Evolutionary conservation across 2,113 vertebrate genomes (phyloP).

Genomic region (Pygoscelis adeliae): DNA sequence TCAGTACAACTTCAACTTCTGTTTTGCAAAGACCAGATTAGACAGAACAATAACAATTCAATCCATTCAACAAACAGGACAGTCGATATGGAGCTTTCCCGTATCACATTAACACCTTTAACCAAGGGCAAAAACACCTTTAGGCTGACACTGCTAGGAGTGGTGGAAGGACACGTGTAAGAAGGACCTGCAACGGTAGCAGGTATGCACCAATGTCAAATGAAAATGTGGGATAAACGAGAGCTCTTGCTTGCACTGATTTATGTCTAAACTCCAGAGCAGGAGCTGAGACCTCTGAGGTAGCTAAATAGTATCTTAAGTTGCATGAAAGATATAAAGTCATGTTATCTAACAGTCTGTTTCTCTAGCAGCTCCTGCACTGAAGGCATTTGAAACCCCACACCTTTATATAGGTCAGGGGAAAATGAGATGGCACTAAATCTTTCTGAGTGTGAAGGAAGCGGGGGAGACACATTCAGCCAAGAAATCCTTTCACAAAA

Average conservation of each 20-base stretch:
- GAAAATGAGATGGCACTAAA: background rate
- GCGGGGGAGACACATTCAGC: background rate
- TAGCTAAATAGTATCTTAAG: background rate
- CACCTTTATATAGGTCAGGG: background rate
- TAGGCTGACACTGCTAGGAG: background rate
- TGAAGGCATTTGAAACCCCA: background rate
- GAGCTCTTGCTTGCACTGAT: background rate
- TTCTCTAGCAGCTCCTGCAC: background rate
- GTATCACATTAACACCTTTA: background rate
- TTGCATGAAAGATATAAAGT: background rate
- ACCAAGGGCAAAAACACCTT: background rate
- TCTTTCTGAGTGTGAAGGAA: background rate
- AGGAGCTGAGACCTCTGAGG: background rate
- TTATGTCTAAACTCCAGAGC: background rate
- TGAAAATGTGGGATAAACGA: background rate
- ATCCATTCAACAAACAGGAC: background rate
- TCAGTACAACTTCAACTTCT: background rate
- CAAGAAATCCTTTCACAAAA: background rate
- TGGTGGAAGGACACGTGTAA: background rate
- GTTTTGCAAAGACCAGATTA: background rate
- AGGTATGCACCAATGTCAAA: rapidly evolving
- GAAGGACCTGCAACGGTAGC: background rate
- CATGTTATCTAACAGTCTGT: background rate
- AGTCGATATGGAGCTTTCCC: background rate
- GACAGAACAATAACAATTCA: background rate